These are phyloP conservation scores for Antedon mediterranea DNA, from an alignment of 53 echinoderm and acorn worm species.

Conservation along the genomic window DNA sequence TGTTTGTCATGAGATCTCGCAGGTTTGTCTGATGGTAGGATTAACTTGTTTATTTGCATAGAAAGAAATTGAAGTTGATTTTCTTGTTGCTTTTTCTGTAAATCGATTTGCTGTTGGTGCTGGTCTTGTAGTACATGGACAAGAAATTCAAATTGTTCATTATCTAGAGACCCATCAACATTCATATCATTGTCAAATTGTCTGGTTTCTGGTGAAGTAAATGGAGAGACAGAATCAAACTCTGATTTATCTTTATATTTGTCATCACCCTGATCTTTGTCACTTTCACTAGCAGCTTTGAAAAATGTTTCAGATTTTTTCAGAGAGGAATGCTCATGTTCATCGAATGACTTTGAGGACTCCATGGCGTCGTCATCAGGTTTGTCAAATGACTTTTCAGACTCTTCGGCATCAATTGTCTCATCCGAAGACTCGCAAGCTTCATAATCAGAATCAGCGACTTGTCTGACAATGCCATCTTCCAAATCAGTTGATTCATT, in stretches of 20 bases:
- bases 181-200: too few species aligned
- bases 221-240: too few species aligned
- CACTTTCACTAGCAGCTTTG: too few species aligned
- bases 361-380: too few species aligned
- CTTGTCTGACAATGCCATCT: background rate
- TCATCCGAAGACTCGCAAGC: background rate
- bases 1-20: constrained; percentile 5
- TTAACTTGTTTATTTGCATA: constrained; percentile 22
- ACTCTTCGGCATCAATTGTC: background rate
- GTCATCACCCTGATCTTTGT: too few species aligned
- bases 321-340: too few species aligned
- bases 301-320: too few species aligned
- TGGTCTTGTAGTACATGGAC: constrained; percentile 22
- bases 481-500: background rate
- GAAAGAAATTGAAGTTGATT: constrained; percentile 36
- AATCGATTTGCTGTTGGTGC: constrained; percentile 41
- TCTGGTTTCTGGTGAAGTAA: too few species aligned
- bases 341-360: too few species aligned
- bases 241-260: too few species aligned
- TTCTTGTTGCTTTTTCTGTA: constrained; percentile 61
- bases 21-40: constrained; percentile 3
- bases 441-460: background rate
- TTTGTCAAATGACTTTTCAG: too few species aligned
- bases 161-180: background rate
- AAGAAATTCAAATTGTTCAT: background rate